Conservation (phyloP, 2,113 vertebrate species). For the Pachypanchax playfairii region DNA sequence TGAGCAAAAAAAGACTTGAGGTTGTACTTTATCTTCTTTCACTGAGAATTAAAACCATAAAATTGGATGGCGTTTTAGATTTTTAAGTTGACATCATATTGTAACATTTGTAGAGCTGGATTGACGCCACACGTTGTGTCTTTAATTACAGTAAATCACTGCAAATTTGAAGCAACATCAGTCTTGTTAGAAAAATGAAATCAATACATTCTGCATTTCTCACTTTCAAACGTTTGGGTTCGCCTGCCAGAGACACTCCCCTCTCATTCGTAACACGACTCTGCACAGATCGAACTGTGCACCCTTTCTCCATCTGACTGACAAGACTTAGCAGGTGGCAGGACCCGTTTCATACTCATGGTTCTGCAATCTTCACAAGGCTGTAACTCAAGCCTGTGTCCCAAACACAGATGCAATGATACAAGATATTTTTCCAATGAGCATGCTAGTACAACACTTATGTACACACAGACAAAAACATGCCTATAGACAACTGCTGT, state of each 20-base stretch:
- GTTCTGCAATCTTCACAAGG: conserved; percentile 57
- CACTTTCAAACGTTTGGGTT: not conserved
- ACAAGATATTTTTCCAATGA: conserved; percentile 36
- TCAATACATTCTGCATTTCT: not conserved
- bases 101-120: not conserved
- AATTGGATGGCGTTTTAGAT: too few species aligned
- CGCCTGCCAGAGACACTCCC: conserved; percentile 51
- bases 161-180: not conserved
- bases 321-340: conserved; percentile 74
- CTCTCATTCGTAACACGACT: conserved; percentile 70
- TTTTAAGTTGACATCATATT: too few species aligned
- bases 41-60: too few species aligned
- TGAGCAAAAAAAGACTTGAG: not conserved
- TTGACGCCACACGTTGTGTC: not conserved
- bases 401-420: conserved; percentile 67
- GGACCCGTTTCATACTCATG: conserved; percentile 63
- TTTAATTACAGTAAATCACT: conserved; percentile 17
- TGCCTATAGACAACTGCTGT: conserved; percentile 11
- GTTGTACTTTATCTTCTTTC: too few species aligned
- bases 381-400: conserved; percentile 67
- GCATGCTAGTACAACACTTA: conserved; percentile 37
- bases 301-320: conserved; percentile 64
- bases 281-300: conserved; percentile 52
- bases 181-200: not conserved
- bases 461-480: conserved; percentile 44